Percentiles rank a stretch among this genome's conserved stretches.
These are phyloP conservation scores for Harmothoe impar DNA, from an alignment of 2,888 invertebrate species.

Conservation along the genomic window DNA sequence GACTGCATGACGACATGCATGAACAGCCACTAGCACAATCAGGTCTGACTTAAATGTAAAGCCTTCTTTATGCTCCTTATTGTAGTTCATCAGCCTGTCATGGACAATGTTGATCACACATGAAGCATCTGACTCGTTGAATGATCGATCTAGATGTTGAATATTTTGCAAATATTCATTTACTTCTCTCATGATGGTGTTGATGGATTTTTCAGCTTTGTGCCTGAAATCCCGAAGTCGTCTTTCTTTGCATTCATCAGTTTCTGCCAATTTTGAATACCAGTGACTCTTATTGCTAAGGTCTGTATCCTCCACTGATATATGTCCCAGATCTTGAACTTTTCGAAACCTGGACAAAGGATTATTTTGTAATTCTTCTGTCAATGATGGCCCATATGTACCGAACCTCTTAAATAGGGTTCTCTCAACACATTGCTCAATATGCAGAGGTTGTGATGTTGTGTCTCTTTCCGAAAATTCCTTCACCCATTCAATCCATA, in stretches of 20 bases:
- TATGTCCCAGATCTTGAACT: too few species aligned
- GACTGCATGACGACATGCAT: constrained; percentile 14
- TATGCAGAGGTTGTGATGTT: background rate
- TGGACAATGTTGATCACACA: background rate
- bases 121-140: constrained; percentile 13
- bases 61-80: background rate
- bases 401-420: background rate
- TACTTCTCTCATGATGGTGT: background rate
- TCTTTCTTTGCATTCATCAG: background rate
- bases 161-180: background rate
- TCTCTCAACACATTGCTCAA: background rate
- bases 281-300: background rate
- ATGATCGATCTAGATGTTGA: background rate
- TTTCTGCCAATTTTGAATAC: too few species aligned
- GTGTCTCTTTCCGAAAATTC: background rate
- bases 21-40: constrained; percentile 27
- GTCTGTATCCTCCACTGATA: too few species aligned
- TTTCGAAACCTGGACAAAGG: background rate
- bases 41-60: constrained; percentile 15
- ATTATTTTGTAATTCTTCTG: background rate
- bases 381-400: background rate
- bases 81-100: constrained; percentile 20
- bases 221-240: too few species aligned
- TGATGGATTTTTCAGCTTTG: background rate
- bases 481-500: background rate